Evolutionary conservation across 2,113 vertebrate genomes (phyloP).

Genomic region (Rhinogobius similis): DNA sequence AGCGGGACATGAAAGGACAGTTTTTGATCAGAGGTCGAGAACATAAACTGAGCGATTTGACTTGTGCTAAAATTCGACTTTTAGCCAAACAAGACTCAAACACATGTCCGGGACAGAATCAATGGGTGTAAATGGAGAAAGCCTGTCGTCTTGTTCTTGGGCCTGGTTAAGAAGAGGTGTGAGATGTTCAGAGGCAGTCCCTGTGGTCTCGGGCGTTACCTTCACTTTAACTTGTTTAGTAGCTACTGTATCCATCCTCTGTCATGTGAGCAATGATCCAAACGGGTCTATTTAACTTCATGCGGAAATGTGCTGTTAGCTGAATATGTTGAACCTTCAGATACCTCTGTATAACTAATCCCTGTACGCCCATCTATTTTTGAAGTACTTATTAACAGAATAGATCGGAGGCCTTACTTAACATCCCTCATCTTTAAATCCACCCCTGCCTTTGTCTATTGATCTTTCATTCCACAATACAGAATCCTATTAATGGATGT

Average conservation of each 20-base stretch:
- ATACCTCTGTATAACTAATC: constrained; percentile 11
- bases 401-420: background rate
- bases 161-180: constrained; percentile 60
- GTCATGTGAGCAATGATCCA: constrained; percentile 13
- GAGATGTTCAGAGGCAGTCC: constrained; percentile 68
- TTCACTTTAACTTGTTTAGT: constrained; percentile 61
- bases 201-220: constrained; percentile 70
- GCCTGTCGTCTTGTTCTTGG: constrained; percentile 69
- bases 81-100: constrained; percentile 73
- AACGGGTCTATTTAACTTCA: background rate
- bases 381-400: constrained; percentile 16
- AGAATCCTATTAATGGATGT: constrained; percentile 60
- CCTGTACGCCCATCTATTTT: constrained; percentile 19
- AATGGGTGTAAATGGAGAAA: constrained; percentile 80
- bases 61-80: constrained; percentile 69
- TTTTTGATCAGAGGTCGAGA: constrained; percentile 53
- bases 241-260: constrained; percentile 13
- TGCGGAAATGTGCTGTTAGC: constrained; percentile 3
- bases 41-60: constrained; percentile 56
- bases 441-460: constrained; percentile 36
- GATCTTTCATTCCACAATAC: constrained; percentile 55
- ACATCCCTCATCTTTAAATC: constrained; percentile 23
- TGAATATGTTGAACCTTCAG: constrained; percentile 4
- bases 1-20: constrained; percentile 24
- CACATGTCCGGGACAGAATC: constrained; percentile 75